phyloP scores from a whole-genome alignment of 2,113 vertebrate species.

The Tragelaphus imberbis region DNA sequence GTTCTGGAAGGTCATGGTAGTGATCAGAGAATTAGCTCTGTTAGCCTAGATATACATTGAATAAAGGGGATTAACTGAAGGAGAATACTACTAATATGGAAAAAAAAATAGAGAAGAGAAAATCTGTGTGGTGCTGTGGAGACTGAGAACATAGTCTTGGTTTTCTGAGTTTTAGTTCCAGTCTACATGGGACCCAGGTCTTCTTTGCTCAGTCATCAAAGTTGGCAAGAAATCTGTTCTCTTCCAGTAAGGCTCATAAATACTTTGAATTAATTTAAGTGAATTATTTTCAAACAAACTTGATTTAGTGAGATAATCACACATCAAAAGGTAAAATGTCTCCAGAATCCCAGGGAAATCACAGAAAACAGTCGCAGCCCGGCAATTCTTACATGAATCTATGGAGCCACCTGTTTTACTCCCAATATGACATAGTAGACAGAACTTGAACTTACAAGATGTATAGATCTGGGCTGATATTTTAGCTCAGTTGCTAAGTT shows the following conservation, averaged over 20 bases:
- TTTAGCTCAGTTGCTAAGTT: background rate
- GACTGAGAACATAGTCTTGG: background rate
- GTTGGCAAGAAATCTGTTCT: background rate
- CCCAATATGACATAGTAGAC: background rate
- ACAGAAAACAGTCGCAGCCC: background rate
- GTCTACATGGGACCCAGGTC: background rate
- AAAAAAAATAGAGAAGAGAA: background rate
- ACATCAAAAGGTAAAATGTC: background rate
- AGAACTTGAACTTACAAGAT: background rate
- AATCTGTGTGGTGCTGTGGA: background rate
- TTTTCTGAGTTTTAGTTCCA: background rate
- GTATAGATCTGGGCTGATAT: background rate
- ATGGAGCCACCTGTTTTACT: background rate
- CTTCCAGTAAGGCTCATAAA: background rate
- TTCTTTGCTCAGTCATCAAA: background rate
- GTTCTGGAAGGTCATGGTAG: background rate
- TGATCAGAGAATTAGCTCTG: background rate
- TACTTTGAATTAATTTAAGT: background rate
- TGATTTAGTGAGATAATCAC: background rate
- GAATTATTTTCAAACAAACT: background rate
- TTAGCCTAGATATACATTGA: background rate
- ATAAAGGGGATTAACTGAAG: background rate
- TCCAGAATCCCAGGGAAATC: background rate
- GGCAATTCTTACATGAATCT: background rate
- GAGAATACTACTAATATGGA: accelerated